Evolutionary conservation across 1,140 invertebrate genomes (phyloP).

Genomic region (Cotesia chilonis): DNA sequence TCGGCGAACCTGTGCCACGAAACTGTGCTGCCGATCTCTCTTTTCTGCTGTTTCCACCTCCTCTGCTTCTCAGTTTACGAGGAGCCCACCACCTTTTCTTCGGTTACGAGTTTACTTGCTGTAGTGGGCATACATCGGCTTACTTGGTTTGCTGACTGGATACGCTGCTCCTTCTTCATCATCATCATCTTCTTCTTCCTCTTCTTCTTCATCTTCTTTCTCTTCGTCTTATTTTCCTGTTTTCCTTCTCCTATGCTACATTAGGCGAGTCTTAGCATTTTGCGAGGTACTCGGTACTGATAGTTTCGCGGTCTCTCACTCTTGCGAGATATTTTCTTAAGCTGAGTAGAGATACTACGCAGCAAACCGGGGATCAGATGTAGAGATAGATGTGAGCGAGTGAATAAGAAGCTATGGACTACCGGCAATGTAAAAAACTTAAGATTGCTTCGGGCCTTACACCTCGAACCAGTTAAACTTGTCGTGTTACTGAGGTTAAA

Average conservation of each 20-base stretch:
- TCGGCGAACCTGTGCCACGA: conserved; percentile 45
- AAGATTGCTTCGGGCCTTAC: conserved; percentile 60
- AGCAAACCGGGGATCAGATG: too few species aligned
- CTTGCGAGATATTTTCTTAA: conserved; percentile 8
- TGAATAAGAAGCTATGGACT: conserved; percentile 20
- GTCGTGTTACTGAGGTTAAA: conserved; percentile 54
- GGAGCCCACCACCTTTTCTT: conserved; percentile 31
- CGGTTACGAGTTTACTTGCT: conserved; percentile 9
- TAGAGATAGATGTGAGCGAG: conserved; percentile 19
- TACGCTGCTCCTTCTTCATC: conserved; percentile 21
- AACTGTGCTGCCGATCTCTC: conserved; percentile 62
- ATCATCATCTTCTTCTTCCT: conserved; percentile 3
- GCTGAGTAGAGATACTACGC: not conserved
- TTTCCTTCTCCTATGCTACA: not conserved
- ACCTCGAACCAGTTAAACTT: conserved; percentile 65
- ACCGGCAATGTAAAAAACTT: conserved; percentile 60
- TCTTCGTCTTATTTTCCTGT: not conserved
- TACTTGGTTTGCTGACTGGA: conserved; percentile 5
- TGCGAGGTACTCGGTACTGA: not conserved
- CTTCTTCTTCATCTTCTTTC: conserved; percentile 4
- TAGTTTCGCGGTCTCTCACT: conserved; percentile 18
- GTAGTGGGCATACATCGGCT: too few species aligned
- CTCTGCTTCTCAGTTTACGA: conserved; percentile 9
- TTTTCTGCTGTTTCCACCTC: conserved; percentile 38
- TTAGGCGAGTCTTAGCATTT: too few species aligned